These are phyloP conservation scores for Tipula helvola DNA, from an alignment of 2,888 invertebrate species.

Conservation along the genomic window DNA sequence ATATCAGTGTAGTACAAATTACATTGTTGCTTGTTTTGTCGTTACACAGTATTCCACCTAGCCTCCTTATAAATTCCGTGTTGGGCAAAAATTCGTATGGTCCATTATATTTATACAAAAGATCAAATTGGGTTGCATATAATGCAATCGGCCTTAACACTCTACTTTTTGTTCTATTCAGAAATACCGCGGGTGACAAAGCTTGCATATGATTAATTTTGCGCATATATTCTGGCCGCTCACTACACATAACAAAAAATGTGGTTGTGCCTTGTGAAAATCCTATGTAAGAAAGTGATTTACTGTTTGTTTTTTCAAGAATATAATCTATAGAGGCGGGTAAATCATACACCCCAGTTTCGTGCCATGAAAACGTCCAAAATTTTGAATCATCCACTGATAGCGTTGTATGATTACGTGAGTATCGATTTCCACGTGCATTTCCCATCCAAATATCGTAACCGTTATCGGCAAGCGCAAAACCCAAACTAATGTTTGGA, in stretches of 20 bases:
- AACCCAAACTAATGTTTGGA: too few species aligned
- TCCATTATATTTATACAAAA: not conserved
- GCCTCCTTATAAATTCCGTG: slow-evolving; percentile 33
- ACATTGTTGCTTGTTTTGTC: slow-evolving; percentile 37
- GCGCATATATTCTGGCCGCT: slow-evolving; percentile 44
- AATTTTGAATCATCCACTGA: too few species aligned
- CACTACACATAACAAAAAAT: slow-evolving; percentile 46
- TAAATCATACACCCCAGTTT: too few species aligned
- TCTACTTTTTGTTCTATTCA: slow-evolving; percentile 37
- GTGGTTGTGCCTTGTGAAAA: slow-evolving; percentile 55
- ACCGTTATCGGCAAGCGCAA: too few species aligned
- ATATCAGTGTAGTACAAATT: slow-evolving; percentile 46
- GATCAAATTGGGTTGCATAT: not conserved
- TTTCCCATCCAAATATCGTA: too few species aligned
- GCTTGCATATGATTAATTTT: slow-evolving; percentile 48
- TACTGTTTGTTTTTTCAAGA: slow-evolving; percentile 38
- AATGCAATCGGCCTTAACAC: slow-evolving; percentile 21
- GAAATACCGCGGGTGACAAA: too few species aligned
- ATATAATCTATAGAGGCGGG: too few species aligned
- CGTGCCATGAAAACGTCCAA: too few species aligned
- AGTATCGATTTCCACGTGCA: too few species aligned
- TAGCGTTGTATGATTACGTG: too few species aligned
- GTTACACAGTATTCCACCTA: slow-evolving; percentile 40
- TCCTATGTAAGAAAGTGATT: slow-evolving; percentile 54
- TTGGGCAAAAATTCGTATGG: slow-evolving; percentile 48